phyloP scores from a whole-genome alignment of 35 echinoderm and acorn worm genomes.

The Holothuria glaberrima region DNA sequence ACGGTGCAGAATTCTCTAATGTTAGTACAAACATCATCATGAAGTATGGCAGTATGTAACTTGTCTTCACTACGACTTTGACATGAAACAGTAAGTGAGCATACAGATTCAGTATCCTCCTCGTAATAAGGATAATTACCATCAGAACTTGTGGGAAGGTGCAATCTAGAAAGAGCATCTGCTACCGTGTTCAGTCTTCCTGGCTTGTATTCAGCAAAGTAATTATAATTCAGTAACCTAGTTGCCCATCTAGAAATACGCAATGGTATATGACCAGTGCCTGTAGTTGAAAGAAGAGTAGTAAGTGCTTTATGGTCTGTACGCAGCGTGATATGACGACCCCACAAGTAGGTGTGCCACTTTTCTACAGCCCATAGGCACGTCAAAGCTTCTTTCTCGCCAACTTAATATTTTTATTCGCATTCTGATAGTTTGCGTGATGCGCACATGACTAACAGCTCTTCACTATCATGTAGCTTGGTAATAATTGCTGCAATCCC shows the following conservation, averaged over 20 bases:
- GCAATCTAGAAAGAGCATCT: slow-evolving; percentile 49
- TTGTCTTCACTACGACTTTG: not conserved
- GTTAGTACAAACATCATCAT: not conserved
- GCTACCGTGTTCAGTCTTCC: slow-evolving; percentile 40
- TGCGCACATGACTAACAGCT: slow-evolving; percentile 46
- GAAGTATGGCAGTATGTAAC: not conserved
- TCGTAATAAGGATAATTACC: slow-evolving; percentile 1
- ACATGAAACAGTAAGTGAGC: not conserved
- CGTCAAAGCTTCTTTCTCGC: slow-evolving; percentile 28
- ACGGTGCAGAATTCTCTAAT: too few species aligned
- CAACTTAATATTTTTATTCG: slow-evolving; percentile 26
- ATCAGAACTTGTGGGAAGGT: not conserved
- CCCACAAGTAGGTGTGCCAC: slow-evolving; percentile 60
- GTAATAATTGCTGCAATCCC: slow-evolving; percentile 62
- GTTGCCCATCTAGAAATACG: slow-evolving; percentile 62
- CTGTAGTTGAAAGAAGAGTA: slow-evolving; percentile 49
- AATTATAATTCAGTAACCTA: slow-evolving; percentile 59
- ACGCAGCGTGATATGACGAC: slow-evolving; percentile 63
- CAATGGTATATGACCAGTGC: slow-evolving; percentile 67
- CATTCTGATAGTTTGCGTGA: slow-evolving; percentile 39
- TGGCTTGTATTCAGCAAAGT: slow-evolving; percentile 60
- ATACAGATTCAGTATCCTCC: slow-evolving; percentile 38
- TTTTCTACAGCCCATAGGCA: slow-evolving; percentile 62
- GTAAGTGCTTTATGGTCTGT: slow-evolving; percentile 70
- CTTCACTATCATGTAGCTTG: slow-evolving; percentile 46